Conservation (phyloP, 2,797 vertebrate genomes). For the Enteromius viviparus region DNA sequence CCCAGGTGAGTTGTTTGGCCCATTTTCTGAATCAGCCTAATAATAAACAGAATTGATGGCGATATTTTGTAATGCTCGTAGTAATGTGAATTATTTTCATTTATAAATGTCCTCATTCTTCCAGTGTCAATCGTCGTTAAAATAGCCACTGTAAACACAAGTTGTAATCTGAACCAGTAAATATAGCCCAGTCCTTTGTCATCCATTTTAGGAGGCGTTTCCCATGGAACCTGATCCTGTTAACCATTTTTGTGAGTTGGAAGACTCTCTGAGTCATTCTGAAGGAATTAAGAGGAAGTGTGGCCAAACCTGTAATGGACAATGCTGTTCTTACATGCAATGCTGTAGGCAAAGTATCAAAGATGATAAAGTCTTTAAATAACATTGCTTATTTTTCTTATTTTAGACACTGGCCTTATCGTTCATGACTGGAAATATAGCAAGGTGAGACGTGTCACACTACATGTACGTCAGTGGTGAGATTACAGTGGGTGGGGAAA, state of each 20-base stretch:
- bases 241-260: conserved; percentile 87
- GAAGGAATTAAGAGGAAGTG: background rate
- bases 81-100: background rate
- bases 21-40: background rate
- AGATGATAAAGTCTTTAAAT: background rate
- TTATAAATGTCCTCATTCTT: too few species aligned
- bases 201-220: conserved; percentile 84
- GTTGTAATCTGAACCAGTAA: background rate
- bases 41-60: conserved; percentile 6
- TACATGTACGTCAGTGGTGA: background rate
- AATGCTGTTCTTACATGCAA: background rate
- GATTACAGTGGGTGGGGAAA: background rate
- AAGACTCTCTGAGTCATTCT: conserved; percentile 31
- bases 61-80: background rate
- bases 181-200: background rate
- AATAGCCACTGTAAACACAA: background rate
- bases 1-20: conserved; percentile 82
- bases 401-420: conserved; percentile 91
- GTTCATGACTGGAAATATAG: conserved; percentile 90
- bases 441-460: conserved; percentile 80
- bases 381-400: conserved; percentile 3
- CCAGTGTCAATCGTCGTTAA: too few species aligned
- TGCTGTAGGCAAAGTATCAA: background rate
- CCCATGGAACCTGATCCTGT: conserved; percentile 93
- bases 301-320: conserved; percentile 17